phyloP scores from a whole-genome alignment of 2,797 vertebrate genomes.

The Apodemus agrarius region DNA sequence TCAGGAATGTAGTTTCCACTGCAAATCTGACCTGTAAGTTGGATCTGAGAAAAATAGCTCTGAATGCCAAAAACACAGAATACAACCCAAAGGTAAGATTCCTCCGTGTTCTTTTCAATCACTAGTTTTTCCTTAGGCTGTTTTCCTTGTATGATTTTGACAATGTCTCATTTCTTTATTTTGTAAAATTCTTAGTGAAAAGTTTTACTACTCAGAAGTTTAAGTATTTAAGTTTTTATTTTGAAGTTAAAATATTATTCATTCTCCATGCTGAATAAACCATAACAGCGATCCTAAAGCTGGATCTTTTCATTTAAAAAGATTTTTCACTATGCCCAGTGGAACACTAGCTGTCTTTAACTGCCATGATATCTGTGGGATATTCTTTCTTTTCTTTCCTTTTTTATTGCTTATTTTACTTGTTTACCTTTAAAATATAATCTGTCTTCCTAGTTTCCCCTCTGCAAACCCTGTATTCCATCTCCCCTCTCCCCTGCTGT shows the following conservation, averaged over 20 bases:
- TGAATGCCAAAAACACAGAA: conserved; percentile 97
- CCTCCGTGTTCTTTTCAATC: background rate
- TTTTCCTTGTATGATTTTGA: background rate
- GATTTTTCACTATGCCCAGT: background rate
- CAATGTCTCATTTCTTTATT: background rate
- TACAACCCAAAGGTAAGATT: conserved; percentile 96
- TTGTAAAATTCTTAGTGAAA: background rate
- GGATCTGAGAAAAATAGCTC: conserved; percentile 96
- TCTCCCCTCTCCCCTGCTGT: background rate
- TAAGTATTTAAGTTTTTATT: conserved; percentile 2
- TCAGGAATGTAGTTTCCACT: conserved; percentile 97
- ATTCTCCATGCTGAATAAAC: conserved; percentile 8
- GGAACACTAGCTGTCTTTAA: conserved; percentile 14
- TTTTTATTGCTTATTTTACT: background rate
- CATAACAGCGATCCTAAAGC: background rate
- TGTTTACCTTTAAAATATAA: background rate
- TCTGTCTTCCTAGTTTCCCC: background rate
- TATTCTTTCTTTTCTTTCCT: background rate
- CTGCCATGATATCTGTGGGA: background rate
- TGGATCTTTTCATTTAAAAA: background rate
- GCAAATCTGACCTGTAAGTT: conserved; percentile 96
- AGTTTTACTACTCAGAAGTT: background rate
- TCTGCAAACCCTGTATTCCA: background rate
- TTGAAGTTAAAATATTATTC: conserved; percentile 28
- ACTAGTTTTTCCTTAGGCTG: background rate